Evolutionary conservation across 2,797 vertebrate species (phyloP), one percentile per base, ranked within the genome.

Genomic region (Gymnoscopelus braueri): DNA sequence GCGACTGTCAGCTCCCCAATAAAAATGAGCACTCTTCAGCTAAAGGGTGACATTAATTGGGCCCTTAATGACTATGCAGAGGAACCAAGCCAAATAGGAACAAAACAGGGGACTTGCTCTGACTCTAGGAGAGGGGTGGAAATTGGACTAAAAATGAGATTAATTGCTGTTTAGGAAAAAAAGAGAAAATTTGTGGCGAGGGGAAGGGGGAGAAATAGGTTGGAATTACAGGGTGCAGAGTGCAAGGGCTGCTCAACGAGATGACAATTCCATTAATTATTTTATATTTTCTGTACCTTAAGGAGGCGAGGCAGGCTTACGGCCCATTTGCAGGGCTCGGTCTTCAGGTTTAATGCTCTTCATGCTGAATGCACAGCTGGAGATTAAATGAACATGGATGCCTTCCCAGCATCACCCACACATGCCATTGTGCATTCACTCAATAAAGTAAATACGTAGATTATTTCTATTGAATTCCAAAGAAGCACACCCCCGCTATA

Each of bases 11-110:
- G 98, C 97, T 98, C 96, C 97, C 98, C 98, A 98, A 99, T 99
- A 98, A 99, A 99, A 99, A 99, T 98, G 96, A 99, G 97, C 96
- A 99, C 97, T 99, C 97, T 99, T 99, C 98, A 99, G 96, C 97
- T 96, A 97, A 97, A 97, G 96, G 96, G 96, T 99, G 98, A 99
- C 98, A 98, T 98, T 99, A 99, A 99, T 99, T 99, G 98, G 97
- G 95, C 97, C 97, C 97, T 98, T 98, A 99, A 99, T 99, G 97
- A 98, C 96, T 98, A 98, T 98, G 97, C 96, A 98, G 96, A 97
- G 96, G 96, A 98, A 97, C 95, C 96, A 97, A 98, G 98, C 98
- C 98, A 99, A 99, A 99, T 97, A 98, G 96, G 98, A 99, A 99
- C 97, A 99, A 99, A 99, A 98, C 97, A 98, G 96, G 95, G 95